Conservation (phyloP, 2,797 vertebrate genomes). For the Melanotaenia nigrans region DNA sequence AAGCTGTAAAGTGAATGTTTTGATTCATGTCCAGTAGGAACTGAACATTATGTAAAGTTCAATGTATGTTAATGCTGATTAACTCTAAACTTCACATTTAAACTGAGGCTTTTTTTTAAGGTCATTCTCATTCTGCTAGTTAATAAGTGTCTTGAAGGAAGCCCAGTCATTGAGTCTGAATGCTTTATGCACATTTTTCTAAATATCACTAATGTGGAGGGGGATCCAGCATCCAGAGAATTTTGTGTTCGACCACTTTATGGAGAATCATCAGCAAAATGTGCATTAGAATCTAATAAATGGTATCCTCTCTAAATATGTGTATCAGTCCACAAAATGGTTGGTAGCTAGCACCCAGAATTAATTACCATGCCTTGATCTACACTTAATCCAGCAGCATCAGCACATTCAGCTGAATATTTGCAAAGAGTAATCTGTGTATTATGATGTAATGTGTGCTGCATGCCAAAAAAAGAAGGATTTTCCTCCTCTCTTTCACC, state of each 20-base stretch:
- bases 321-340: not conserved
- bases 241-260: not conserved
- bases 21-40: not conserved
- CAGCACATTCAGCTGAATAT: not conserved
- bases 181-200: not conserved
- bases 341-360: not conserved
- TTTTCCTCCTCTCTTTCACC: not conserved
- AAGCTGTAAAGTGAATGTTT: not conserved
- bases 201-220: not conserved
- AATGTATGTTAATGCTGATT: not conserved
- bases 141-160: not conserved
- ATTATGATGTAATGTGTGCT: conserved; percentile 1
- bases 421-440: not conserved
- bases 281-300: not conserved
- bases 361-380: not conserved
- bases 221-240: not conserved
- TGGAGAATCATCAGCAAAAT: not conserved
- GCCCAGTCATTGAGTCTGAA: not conserved
- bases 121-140: not conserved
- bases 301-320: not conserved
- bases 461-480: not conserved
- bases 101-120: not conserved
- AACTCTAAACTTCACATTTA: not conserved
- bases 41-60: not conserved
- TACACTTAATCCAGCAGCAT: not conserved